Percentiles rank a stretch among this genome's conserved stretches.
Conservation (phyloP, 2,888 invertebrate genomes). For the Anorthoa munda region DNA sequence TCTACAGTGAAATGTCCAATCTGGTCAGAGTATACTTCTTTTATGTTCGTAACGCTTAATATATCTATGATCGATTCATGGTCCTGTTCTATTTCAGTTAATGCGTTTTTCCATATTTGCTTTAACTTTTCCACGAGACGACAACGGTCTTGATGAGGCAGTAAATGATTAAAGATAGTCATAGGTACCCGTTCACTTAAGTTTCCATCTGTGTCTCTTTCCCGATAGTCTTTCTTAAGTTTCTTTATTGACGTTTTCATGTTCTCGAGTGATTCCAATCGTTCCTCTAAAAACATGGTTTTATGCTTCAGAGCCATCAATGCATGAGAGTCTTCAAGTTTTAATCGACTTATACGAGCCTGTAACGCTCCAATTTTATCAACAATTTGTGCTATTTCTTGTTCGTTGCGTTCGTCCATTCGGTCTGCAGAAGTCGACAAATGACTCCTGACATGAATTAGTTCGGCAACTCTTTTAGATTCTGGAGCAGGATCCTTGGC, state of each 20-base stretch:
- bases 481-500: conserved; percentile 51
- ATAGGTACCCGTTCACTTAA: conserved; percentile 29
- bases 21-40: conserved; percentile 68
- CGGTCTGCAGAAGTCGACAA: conserved; percentile 26
- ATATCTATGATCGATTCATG: conserved; percentile 71
- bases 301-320: conserved; percentile 71
- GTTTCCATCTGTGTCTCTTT: background rate
- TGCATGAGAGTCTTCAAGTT: conserved; percentile 61
- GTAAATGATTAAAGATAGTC: conserved; percentile 71
- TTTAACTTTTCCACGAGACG: conserved; percentile 70
- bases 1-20: conserved; percentile 69
- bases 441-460: conserved; percentile 41
- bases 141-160: conserved; percentile 68
- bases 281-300: conserved; percentile 71
- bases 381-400: conserved; percentile 64
- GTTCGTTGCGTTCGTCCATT: conserved; percentile 46
- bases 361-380: conserved; percentile 69
- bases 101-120: conserved; percentile 69
- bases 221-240: conserved; percentile 52
- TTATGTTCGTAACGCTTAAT: conserved; percentile 66
- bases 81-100: conserved; percentile 7
- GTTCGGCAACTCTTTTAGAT: conserved; percentile 43
- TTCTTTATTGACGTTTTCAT: conserved; percentile 63
- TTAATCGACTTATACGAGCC: conserved; percentile 63
- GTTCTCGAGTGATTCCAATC: conserved; percentile 69